Base-by-base conservation (phyloP, 2,888 invertebrate species). In the Ophioninae sp. region DNA sequence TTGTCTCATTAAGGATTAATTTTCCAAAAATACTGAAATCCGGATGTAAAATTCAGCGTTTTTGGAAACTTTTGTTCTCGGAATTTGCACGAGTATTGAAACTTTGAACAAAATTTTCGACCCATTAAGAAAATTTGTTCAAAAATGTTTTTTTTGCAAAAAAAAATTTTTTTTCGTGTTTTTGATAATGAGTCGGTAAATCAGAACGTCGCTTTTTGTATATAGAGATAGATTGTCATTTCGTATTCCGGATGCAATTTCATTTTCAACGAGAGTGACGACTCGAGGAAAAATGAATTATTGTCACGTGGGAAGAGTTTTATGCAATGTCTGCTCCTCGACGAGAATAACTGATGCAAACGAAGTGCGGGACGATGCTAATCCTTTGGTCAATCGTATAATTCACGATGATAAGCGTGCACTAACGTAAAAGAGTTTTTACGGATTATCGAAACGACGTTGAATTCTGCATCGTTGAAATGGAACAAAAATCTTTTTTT, bases 331-430 rank as follows among this genome's bases (percentile, higher is more conserved):
- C 0, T 23, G 23, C n/a, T 41, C 0, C 30, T 30, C 71, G 63
- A 56, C 8, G 67, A n/a, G 68, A 79, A 67, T 9, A 71, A 58
- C 13, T 8, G 10, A 22, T 41, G 56, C 63, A 79, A 83, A 79
- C 79, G 73, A 67, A 58, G 67, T 58, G 61, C 20, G 67, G 30
- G 22, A 68, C 30, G 37, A 37, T 30, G 17, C 83, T 83, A 77
- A 83, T 72, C 67, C 76, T 44, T 79, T 58, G 63, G 72, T 79
- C 83, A 83, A 83, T 71, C 61, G 39, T 39, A 65, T 64, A 56
- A 67, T 59, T 79, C 41, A 20, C 56, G 37, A 41, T 64, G 51
- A 30, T 30, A 30, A 30, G 2, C 30, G 30, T 30, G 30, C 30
- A 30, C 2, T 30, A 30, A 39, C 8, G 30, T n/a, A 71, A 58